Evolutionary conservation across 37 sponge, comb jelly and placozoan species (phyloP).

Genomic region (Lycopodina hypogea): DNA sequence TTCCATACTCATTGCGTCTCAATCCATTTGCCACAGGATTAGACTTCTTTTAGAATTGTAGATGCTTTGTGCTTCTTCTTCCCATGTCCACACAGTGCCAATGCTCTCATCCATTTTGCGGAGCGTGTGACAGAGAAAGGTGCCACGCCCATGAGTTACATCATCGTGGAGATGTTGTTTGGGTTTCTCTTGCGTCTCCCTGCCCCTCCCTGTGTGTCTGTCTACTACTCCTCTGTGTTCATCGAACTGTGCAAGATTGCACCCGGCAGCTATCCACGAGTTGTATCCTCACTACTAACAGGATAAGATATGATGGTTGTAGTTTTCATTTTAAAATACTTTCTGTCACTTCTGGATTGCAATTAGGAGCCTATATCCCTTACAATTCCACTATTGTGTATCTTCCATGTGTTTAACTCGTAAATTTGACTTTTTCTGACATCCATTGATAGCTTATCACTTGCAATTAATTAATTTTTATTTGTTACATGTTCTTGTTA

Average conservation of each 20-base stretch:
- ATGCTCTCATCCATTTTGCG: constrained; percentile 18
- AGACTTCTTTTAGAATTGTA: no score
- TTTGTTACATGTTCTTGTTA: no score
- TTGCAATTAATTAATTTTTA: no score
- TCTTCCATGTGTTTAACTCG: no score
- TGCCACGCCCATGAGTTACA: constrained; percentile 17
- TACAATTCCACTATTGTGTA: neutral
- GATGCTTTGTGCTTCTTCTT: no score
- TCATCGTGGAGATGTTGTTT: constrained; percentile 68
- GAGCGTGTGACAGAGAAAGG: constrained; percentile 19
- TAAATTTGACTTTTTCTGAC: neutral
- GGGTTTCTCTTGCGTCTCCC: constrained; percentile 76
- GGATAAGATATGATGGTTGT: neutral
- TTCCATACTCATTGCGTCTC: no score
- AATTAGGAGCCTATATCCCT: neutral
- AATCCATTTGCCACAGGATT: no score
- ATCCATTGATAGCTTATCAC: no score
- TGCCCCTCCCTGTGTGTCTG: constrained; percentile 61
- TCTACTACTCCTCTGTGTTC: constrained; percentile 78
- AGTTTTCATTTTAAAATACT: neutral
- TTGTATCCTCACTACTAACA: constrained; percentile 54
- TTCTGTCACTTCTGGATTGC: neutral
- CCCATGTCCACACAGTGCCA: constrained; percentile 19
- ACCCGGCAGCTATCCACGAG: constrained; percentile 59
- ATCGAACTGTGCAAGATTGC: constrained; percentile 82